A percentile compares a stretch with the other conserved stretches of the same genome.
Evolutionary conservation across 2,113 vertebrate genomes (phyloP).

Genomic region (Micronycteris hirsuta): DNA sequence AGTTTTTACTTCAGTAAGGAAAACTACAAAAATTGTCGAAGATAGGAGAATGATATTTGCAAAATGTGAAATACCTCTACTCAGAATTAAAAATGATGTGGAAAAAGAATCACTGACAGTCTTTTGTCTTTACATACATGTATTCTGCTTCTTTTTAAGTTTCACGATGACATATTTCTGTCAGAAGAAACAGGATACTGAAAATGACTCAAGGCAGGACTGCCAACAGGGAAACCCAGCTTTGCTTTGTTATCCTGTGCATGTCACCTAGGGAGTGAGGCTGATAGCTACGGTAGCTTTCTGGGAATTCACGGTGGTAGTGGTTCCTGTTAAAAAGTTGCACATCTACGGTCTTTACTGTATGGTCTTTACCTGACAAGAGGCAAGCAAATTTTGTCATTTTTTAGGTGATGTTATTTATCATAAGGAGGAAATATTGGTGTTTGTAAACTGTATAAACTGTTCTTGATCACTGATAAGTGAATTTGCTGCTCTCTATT

Average conservation of each 20-base stretch:
- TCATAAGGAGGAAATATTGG: not conserved
- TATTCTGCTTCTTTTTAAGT: not conserved
- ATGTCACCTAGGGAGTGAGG: not conserved
- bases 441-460: not conserved
- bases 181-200: conserved; percentile 7
- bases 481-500: not conserved
- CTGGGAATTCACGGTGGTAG: not conserved
- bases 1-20: not conserved
- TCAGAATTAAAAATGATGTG: not conserved
- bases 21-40: not conserved
- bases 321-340: not conserved
- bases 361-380: not conserved
- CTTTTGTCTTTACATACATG: not conserved
- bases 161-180: not conserved
- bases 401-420: conserved; percentile 26
- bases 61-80: not conserved
- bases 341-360: not conserved
- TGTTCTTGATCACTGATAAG: not conserved
- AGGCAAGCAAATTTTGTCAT: not conserved
- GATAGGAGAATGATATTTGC: not conserved
- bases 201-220: not conserved
- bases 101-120: not conserved
- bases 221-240: not conserved
- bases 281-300: not conserved
- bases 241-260: not conserved